A percentile compares a stretch with the other conserved stretches of the same genome.
phyloP scores from a whole-genome alignment of 2,113 vertebrate species.

The Ictidomys tridecemlineatus region DNA sequence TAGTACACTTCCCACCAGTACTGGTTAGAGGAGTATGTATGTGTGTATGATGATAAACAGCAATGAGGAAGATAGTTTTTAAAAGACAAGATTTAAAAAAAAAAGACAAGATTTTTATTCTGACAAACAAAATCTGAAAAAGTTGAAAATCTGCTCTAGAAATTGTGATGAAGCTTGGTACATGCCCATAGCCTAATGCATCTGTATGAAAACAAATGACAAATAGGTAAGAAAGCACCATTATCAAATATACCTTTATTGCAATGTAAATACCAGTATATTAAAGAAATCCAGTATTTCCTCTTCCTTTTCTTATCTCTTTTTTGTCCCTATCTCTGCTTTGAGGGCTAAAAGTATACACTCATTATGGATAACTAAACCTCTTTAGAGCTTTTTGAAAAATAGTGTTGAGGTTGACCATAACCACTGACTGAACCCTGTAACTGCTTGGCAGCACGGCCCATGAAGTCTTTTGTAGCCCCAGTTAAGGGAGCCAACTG shows the following conservation, averaged over 20 bases:
- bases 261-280: slow-evolving; percentile 12
- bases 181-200: background rate
- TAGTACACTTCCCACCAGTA: background rate
- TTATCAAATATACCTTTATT: slow-evolving; percentile 34
- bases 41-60: background rate
- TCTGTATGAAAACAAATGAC: background rate
- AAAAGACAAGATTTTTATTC: slow-evolving; percentile 15
- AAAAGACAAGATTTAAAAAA: background rate
- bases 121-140: slow-evolving; percentile 22
- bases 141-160: background rate
- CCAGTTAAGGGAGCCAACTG: slow-evolving; percentile 34
- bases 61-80: background rate
- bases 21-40: background rate
- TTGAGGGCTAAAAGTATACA: background rate
- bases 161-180: background rate
- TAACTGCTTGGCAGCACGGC: background rate
- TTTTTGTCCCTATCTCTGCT: background rate
- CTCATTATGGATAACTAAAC: slow-evolving; percentile 12
- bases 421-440: background rate
- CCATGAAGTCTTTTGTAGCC: background rate
- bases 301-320: background rate
- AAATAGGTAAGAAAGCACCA: background rate
- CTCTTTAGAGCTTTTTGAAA: slow-evolving; percentile 27
- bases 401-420: background rate
- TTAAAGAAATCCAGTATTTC: background rate